These are phyloP conservation scores for Standfussiana lucernea DNA, from an alignment of 2,888 invertebrate species.

Conservation along the genomic window DNA sequence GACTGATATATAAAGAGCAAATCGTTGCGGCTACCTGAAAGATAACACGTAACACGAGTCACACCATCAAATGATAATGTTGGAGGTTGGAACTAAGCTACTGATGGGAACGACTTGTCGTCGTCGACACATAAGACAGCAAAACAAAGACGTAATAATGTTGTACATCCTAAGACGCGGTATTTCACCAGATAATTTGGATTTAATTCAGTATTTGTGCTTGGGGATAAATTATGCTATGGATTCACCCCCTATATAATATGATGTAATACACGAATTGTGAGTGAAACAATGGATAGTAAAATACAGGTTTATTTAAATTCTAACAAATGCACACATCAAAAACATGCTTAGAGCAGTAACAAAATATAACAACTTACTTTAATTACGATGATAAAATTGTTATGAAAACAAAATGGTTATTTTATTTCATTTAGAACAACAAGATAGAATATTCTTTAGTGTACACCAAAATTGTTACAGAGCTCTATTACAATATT, in stretches of 20 bases:
- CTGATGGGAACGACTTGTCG: too few species aligned
- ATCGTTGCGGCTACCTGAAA: not conserved
- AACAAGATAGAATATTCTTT: not conserved
- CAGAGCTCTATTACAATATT: not conserved
- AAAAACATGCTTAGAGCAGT: not conserved
- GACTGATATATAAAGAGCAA: not conserved
- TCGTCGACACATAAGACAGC: too few species aligned
- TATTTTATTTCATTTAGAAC: not conserved
- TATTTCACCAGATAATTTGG: too few species aligned
- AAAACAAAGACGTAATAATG: too few species aligned
- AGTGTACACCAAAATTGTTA: not conserved
- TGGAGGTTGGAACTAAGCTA: not conserved
- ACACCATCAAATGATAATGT: too few species aligned
- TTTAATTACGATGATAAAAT: not conserved
- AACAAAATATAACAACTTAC: not conserved
- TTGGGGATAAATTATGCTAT: too few species aligned
- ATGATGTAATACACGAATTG: too few species aligned
- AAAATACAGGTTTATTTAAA: constrained; percentile 18
- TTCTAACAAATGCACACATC: not conserved
- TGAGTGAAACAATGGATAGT: not conserved
- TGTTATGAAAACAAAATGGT: not conserved
- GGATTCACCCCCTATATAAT: too few species aligned
- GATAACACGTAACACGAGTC: too few species aligned
- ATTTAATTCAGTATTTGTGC: too few species aligned
- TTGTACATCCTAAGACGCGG: too few species aligned